Percentiles rank a stretch among this genome's conserved stretches.
Evolutionary conservation across 2,888 invertebrate genomes (phyloP).

Genomic region (Ichneumoninae sp.): DNA sequence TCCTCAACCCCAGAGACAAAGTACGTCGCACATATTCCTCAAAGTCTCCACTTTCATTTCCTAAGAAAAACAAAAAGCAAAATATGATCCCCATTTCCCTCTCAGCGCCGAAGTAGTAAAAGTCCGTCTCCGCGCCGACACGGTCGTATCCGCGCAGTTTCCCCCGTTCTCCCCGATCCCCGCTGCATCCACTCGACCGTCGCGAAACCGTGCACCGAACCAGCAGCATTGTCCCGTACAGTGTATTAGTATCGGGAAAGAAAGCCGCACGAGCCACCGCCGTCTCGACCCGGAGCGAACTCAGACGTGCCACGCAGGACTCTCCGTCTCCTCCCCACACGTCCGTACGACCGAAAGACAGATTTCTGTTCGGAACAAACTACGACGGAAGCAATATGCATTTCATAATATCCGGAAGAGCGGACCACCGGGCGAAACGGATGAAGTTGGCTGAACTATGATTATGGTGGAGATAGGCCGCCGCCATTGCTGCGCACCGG

Average conservation of each 20-base stretch:
- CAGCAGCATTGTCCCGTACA: neutral
- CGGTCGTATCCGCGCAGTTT: neutral
- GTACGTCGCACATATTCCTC: too few species aligned
- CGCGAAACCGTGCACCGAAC: neutral
- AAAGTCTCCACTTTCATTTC: too few species aligned
- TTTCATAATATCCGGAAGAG: slow-evolving; percentile 69
- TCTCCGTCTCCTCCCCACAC: neutral
- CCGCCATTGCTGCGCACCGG: slow-evolving; percentile 4
- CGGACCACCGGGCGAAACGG: slow-evolving; percentile 63
- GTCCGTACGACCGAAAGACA: slow-evolving; percentile 35
- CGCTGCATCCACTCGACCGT: neutral
- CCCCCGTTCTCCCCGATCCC: neutral
- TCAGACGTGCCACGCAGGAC: neutral
- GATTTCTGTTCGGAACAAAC: slow-evolving; percentile 65
- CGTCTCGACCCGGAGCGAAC: slow-evolving; percentile 10
- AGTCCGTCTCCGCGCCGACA: slow-evolving; percentile 5
- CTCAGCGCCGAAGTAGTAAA: slow-evolving; percentile 5
- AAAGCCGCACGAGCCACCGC: neutral
- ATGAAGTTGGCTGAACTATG: slow-evolving; percentile 73
- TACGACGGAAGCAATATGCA: slow-evolving; percentile 73
- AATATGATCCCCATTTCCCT: neutral
- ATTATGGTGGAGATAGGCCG: slow-evolving; percentile 67
- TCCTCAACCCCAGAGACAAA: too few species aligned
- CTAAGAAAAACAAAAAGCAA: neutral
- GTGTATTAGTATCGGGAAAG: neutral